Percentiles rank a stretch among this genome's conserved stretches.
These are phyloP conservation scores for Phalanger gymnotis DNA, from an alignment of 2,797 vertebrate genomes.

Conservation along the genomic window DNA sequence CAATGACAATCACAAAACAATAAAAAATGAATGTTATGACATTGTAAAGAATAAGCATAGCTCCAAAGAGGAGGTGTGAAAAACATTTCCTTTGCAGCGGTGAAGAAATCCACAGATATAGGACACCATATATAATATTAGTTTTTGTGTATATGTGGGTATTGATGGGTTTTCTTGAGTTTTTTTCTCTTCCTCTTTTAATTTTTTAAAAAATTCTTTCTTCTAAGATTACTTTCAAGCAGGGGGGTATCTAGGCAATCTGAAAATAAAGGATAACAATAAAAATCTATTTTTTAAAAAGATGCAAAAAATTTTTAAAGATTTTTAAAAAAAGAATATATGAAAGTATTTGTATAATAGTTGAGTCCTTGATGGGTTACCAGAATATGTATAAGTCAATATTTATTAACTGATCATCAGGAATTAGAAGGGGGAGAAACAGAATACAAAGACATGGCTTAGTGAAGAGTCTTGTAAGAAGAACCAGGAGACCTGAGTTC, in stretches of 20 bases:
- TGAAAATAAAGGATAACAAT: neutral
- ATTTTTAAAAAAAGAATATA: neutral
- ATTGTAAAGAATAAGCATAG: neutral
- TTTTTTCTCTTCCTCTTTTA: neutral
- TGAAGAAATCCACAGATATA: neutral
- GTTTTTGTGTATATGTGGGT: neutral
- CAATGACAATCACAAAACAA: neutral
- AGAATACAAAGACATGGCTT: neutral
- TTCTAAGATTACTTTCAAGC: neutral
- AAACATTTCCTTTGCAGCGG: neutral
- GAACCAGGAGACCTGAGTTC: neutral
- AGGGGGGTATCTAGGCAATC: neutral
- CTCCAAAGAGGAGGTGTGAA: neutral
- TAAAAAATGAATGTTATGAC: neutral
- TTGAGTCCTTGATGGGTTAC: neutral
- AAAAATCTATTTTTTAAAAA: neutral
- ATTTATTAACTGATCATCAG: neutral
- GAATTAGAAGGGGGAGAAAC: neutral
- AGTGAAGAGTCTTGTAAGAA: neutral
- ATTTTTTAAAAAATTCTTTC: neutral
- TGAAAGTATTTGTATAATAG: neutral
- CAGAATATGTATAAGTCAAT: neutral
- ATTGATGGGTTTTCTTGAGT: neutral
- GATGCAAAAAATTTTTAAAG: neutral
- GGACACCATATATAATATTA: neutral